Conservation (phyloP, 1,140 invertebrate genomes). For the Calephelis nemesis region DNA sequence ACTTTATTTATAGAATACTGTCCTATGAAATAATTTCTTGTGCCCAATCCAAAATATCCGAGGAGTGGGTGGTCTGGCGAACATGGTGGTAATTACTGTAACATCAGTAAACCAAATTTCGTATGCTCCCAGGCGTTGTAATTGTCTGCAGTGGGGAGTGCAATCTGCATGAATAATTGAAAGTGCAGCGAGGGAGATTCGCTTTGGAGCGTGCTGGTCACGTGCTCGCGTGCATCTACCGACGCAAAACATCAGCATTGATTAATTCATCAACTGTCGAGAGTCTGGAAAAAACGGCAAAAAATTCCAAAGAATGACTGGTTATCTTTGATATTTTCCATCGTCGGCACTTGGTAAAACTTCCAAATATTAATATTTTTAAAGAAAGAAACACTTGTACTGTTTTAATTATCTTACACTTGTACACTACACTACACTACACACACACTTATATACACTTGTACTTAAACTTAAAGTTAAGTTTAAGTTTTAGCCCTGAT, state of each 20-base stretch:
- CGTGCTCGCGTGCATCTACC: conserved; percentile 27
- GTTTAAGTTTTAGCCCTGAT: too few species aligned
- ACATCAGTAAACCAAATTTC: conserved; percentile 14
- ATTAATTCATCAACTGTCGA: conserved; percentile 33
- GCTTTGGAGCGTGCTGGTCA: conserved; percentile 22
- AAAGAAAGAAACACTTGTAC: too few species aligned
- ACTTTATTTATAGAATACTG: too few species aligned
- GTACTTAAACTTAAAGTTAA: too few species aligned
- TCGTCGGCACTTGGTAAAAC: too few species aligned
- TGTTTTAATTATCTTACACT: too few species aligned
- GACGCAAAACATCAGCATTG: conserved; percentile 23
- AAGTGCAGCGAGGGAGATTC: conserved; percentile 19
- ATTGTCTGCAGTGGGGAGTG: conserved; percentile 22
- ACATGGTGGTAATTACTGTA: not conserved
- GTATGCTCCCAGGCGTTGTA: conserved; percentile 18
- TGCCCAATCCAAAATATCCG: not conserved
- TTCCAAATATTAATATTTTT: too few species aligned
- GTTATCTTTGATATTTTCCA: too few species aligned
- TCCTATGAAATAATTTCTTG: conserved; percentile 1
- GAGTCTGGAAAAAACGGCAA: not conserved
- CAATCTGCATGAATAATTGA: conserved; percentile 31
- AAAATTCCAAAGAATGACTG: not conserved
- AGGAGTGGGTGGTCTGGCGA: conserved; percentile 1
- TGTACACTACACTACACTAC: too few species aligned
- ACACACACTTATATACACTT: too few species aligned